Percentiles rank a stretch among this genome's conserved stretches.
Conservation (phyloP, 2,888 invertebrate genomes). For the Acronicta psi region DNA sequence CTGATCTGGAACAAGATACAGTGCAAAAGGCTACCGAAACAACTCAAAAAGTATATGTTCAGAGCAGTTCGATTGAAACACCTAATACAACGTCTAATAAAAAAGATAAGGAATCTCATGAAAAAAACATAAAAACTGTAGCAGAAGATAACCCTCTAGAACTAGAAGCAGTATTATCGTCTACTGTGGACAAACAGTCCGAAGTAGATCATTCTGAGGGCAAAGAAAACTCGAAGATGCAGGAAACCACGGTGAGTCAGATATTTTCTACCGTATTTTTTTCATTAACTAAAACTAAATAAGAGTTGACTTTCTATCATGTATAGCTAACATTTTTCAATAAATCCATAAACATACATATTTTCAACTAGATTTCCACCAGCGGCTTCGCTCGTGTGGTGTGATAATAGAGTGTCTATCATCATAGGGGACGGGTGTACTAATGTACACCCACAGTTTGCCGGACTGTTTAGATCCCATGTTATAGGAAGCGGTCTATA, state of each 20-base stretch:
- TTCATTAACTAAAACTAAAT: background rate
- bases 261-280: background rate
- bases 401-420: too few relatives aligned
- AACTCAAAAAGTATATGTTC: conserved; percentile 5
- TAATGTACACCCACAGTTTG: too few relatives aligned
- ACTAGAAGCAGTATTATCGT: conserved; percentile 77
- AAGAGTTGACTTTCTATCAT: background rate
- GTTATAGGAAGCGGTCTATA: too few relatives aligned
- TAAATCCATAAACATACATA: too few relatives aligned
- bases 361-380: too few relatives aligned
- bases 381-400: too few relatives aligned
- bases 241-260: conserved; percentile 60
- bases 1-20: conserved; percentile 62
- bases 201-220: conserved; percentile 29
- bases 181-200: conserved; percentile 63
- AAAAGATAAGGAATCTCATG: conserved; percentile 28
- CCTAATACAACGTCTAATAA: conserved; percentile 22
- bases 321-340: background rate
- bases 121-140: conserved; percentile 46
- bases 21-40: conserved; percentile 51
- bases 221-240: conserved; percentile 36
- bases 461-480: too few relatives aligned
- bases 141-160: conserved; percentile 72
- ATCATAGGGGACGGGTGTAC: too few relatives aligned
- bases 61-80: conserved; percentile 16